These are phyloP conservation scores for Caenorhabditis sp. DNA, from an alignment of 2,888 invertebrate genomes.

Conservation along the genomic window DNA sequence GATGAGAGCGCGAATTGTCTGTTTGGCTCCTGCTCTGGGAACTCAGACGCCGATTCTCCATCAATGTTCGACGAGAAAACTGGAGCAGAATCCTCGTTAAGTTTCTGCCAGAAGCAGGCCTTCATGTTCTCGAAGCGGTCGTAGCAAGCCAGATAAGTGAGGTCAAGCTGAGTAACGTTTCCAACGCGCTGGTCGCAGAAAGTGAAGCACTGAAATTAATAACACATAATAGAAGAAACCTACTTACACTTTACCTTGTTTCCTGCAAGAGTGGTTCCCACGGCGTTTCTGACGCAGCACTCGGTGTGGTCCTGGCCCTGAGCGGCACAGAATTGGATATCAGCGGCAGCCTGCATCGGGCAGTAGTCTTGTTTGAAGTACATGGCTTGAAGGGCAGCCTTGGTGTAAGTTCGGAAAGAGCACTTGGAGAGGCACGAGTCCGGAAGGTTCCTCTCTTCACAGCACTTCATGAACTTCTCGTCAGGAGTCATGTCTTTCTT, in stretches of 20 bases:
- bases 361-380: slow-evolving; percentile 77
- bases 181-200: slow-evolving; percentile 74
- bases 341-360: slow-evolving; percentile 78
- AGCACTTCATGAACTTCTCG: slow-evolving; percentile 77
- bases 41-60: slow-evolving; percentile 17
- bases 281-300: slow-evolving; percentile 69
- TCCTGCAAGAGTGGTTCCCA: slow-evolving; percentile 71
- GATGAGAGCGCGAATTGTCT: slow-evolving; percentile 38
- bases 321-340: slow-evolving; percentile 77
- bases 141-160: slow-evolving; percentile 70
- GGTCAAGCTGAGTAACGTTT: slow-evolving; percentile 72
- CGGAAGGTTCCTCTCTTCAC: slow-evolving; percentile 76
- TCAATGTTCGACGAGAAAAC: slow-evolving; percentile 56
- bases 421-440: slow-evolving; percentile 77
- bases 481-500: slow-evolving; percentile 69
- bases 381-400: slow-evolving; percentile 76
- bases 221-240: slow-evolving; percentile 5
- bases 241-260: slow-evolving; percentile 61
- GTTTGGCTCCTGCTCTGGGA: slow-evolving; percentile 32
- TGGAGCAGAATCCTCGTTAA: slow-evolving; percentile 47
- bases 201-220: slow-evolving; percentile 69
- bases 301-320: slow-evolving; percentile 69
- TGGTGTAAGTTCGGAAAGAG: slow-evolving; percentile 73
- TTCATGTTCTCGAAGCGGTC: slow-evolving; percentile 74
- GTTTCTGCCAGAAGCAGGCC: slow-evolving; percentile 71